phyloP scores from a whole-genome alignment of 2,113 vertebrate species.

The Himantopus leucocephalus region DNA sequence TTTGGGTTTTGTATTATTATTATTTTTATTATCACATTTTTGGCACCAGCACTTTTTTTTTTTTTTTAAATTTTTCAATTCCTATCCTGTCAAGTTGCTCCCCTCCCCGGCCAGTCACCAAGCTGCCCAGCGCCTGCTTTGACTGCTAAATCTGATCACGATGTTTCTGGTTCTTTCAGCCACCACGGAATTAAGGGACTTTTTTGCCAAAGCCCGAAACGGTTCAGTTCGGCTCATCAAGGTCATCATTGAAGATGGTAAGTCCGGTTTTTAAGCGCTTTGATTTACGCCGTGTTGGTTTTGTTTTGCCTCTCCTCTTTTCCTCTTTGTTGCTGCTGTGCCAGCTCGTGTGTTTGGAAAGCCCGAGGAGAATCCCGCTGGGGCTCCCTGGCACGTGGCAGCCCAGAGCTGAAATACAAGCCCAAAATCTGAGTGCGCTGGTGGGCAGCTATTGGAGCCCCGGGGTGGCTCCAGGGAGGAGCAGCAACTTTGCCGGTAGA shows the following conservation, averaged over 20 bases:
- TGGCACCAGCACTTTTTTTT: not conserved
- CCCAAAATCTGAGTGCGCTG: not conserved
- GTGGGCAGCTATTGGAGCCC: not conserved
- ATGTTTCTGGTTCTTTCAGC: conserved; percentile 98
- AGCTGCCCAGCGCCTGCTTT: not conserved
- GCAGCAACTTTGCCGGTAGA: not conserved
- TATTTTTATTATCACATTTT: not conserved
- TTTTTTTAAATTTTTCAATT: not conserved
- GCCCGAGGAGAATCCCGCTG: not conserved
- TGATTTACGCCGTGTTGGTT: not conserved
- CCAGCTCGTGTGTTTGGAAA: not conserved
- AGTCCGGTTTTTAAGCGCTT: conserved; percentile 51
- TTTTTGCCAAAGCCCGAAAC: conserved; percentile 89
- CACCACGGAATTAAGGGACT: conserved; percentile 90
- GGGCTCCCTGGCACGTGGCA: not conserved
- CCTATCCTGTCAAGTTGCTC: not conserved
- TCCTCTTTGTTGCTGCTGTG: not conserved
- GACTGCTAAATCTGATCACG: conserved; percentile 50
- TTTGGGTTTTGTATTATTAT: not conserved
- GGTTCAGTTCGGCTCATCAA: conserved; percentile 92
- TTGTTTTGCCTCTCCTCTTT: not conserved
- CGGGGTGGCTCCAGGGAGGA: not conserved
- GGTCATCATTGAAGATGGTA: conserved; percentile 94
- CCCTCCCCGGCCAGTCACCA: accelerated
- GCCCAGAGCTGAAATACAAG: not conserved